Conservation (phyloP, 2,113 vertebrate genomes). For the Nannobrachium achirus region DNA sequence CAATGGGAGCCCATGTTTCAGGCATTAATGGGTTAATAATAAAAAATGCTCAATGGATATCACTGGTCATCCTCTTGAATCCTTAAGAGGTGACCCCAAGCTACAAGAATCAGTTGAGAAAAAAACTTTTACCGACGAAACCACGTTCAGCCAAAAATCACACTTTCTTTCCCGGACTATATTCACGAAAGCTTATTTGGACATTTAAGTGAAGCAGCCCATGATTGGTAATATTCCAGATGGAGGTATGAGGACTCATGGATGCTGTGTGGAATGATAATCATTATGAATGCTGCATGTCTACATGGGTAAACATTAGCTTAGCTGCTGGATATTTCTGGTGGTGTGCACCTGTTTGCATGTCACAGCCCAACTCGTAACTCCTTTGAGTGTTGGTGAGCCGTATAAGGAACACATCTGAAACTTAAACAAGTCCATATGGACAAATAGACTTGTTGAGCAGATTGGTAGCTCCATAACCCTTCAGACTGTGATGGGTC, state of each 20-base stretch:
- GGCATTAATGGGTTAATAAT: too few relatives aligned
- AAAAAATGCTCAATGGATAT: too few relatives aligned
- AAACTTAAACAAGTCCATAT: constrained; percentile 69
- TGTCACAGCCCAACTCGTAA: constrained; percentile 74
- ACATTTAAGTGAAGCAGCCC: constrained; percentile 35
- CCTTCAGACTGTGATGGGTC: constrained; percentile 28
- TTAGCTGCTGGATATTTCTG: constrained; percentile 62
- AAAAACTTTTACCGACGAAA: too few relatives aligned
- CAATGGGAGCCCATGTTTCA: too few relatives aligned
- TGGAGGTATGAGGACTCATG: constrained; percentile 33
- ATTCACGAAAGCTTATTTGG: constrained; percentile 43
- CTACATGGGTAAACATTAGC: constrained; percentile 62
- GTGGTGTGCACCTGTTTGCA: constrained; percentile 74
- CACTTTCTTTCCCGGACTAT: too few relatives aligned
- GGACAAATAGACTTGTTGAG: constrained; percentile 56
- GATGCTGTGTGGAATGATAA: constrained; percentile 59
- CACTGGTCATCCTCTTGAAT: too few relatives aligned
- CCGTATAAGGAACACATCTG: constrained; percentile 59
- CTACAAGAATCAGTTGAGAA: too few relatives aligned
- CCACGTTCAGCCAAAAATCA: too few relatives aligned
- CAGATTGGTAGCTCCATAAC: constrained; percentile 46
- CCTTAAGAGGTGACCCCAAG: too few relatives aligned
- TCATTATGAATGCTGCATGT: constrained; percentile 56
- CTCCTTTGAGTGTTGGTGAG: constrained; percentile 40
- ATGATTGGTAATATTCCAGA: constrained; percentile 33